phyloP scores from a whole-genome alignment of 2,113 vertebrate genomes.

The Natator depressus region DNA sequence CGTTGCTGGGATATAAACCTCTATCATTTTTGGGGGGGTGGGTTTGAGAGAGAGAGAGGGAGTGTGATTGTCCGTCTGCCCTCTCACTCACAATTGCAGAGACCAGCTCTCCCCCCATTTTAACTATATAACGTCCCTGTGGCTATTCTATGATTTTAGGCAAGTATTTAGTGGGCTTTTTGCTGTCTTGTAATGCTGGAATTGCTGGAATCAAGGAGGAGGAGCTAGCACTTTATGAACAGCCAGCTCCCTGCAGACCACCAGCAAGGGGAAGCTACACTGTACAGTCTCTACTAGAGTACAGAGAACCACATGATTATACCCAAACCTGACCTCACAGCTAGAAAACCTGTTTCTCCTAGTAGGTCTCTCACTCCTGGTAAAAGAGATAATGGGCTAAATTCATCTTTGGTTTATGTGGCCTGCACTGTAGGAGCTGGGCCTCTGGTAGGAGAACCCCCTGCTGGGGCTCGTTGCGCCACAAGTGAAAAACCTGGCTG shows the following conservation, averaged over 20 bases:
- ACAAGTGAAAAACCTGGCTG: no score
- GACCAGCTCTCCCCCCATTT: neutral
- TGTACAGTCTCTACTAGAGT: neutral
- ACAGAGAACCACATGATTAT: neutral
- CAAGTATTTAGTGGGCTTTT: neutral
- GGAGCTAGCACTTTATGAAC: neutral
- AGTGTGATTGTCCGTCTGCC: neutral
- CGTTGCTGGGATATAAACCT: constrained; percentile 52
- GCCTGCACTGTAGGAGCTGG: fast-evolving
- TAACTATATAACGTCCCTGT: neutral
- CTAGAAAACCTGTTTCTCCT: neutral
- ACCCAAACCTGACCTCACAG: neutral
- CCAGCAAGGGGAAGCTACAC: neutral
- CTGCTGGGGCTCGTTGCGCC: neutral
- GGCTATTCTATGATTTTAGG: neutral
- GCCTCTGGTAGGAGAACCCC: neutral
- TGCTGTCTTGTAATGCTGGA: neutral
- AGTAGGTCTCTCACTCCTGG: neutral
- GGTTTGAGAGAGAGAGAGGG: neutral
- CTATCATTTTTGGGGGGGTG: neutral
- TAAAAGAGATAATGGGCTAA: neutral
- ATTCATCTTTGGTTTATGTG: neutral
- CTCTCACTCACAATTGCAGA: neutral
- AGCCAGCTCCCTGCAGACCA: neutral
- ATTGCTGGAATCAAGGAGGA: neutral